Evolutionary conservation across 2,797 vertebrate genomes (phyloP).

Genomic region (Bovichtus variegatus): DNA sequence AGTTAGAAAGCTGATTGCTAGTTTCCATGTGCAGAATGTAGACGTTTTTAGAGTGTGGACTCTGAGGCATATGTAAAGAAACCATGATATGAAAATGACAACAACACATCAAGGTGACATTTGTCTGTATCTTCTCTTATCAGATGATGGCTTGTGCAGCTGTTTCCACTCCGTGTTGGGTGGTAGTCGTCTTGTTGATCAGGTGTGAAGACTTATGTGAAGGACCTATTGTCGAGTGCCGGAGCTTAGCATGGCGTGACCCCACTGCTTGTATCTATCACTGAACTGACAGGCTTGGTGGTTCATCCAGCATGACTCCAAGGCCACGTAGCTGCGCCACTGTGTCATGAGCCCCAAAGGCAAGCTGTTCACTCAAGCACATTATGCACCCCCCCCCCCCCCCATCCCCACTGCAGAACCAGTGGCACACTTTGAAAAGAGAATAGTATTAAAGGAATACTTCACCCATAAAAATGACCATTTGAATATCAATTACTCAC

Average conservation of each 20-base stretch:
- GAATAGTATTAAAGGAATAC: background rate
- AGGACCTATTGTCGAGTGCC: constrained; percentile 49
- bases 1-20: background rate
- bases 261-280: constrained; percentile 78
- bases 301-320: constrained; percentile 74
- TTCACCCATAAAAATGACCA: too few species aligned
- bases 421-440: constrained; percentile 36
- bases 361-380: constrained; percentile 55
- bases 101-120: constrained; percentile 31
- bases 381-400: constrained; percentile 22
- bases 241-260: constrained; percentile 62
- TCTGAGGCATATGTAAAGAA: background rate
- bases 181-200: constrained; percentile 59
- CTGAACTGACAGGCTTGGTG: constrained; percentile 71
- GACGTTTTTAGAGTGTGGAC: background rate
- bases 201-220: constrained; percentile 60
- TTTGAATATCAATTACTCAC: too few species aligned
- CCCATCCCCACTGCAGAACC: constrained; percentile 34
- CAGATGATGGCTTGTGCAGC: constrained; percentile 29
- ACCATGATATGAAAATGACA: background rate
- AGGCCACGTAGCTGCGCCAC: constrained; percentile 76
- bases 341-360: constrained; percentile 76
- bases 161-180: constrained; percentile 51
- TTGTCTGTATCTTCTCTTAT: constrained; percentile 18
- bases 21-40: background rate